phyloP scores from a whole-genome alignment of 2,113 vertebrate species.

The Lamprotornis superbus region DNA sequence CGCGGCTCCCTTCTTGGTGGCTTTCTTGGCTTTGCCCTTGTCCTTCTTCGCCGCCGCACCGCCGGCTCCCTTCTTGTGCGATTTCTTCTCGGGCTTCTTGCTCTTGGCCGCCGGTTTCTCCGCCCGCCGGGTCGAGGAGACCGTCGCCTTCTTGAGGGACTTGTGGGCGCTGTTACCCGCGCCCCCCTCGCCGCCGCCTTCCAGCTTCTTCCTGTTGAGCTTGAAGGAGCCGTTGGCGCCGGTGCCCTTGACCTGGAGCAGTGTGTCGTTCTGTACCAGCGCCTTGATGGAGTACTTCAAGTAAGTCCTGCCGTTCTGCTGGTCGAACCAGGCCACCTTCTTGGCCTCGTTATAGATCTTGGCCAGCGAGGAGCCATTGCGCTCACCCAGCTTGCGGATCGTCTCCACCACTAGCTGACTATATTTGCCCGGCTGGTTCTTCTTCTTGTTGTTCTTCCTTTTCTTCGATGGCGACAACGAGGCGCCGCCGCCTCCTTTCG shows the following conservation, averaged over 20 bases:
- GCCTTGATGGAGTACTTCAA: constrained; percentile 86
- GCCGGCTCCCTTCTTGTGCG: constrained; percentile 64
- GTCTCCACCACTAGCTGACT: constrained; percentile 85
- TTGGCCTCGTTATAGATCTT: constrained; percentile 84
- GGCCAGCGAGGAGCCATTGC: constrained; percentile 83
- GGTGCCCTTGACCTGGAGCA: constrained; percentile 85
- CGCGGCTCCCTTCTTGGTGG: constrained; percentile 69
- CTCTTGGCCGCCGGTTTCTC: constrained; percentile 60
- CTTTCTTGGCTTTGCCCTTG: constrained; percentile 65
- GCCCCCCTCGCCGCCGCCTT: constrained; percentile 61
- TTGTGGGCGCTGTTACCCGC: constrained; percentile 14
- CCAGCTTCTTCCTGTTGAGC: constrained; percentile 84
- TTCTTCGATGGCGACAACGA: constrained; percentile 64
- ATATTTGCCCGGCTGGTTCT: constrained; percentile 85
- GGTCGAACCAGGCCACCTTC: constrained; percentile 86
- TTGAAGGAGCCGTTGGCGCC: constrained; percentile 89
- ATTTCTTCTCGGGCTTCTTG: constrained; percentile 67
- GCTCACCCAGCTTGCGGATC: constrained; percentile 80
- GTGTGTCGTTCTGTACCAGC: constrained; percentile 85
- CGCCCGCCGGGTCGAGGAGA: constrained; percentile 34
- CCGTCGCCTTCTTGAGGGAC: constrained; percentile 49
- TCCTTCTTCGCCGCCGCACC: constrained; percentile 47
- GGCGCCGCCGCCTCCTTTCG: constrained; percentile 43
- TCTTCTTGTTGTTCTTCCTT: constrained; percentile 78
- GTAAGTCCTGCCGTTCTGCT: constrained; percentile 86